Conservation (phyloP, 23 tunicate species). For the Ascidia mentula region DNA sequence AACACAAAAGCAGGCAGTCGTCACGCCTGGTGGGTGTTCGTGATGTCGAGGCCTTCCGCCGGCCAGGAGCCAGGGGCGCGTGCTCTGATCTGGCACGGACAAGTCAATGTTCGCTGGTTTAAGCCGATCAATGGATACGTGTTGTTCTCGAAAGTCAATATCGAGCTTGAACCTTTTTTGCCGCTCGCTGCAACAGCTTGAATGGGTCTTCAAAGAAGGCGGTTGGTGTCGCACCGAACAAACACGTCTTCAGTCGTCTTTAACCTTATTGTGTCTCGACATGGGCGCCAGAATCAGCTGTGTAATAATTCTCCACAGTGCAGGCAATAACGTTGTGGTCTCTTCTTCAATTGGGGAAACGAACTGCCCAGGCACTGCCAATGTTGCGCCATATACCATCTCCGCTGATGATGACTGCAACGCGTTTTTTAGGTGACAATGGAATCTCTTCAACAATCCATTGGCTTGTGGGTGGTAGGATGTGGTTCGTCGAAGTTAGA, state of each 20-base stretch:
- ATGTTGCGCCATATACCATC: conserved; percentile 7
- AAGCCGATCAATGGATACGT: conserved; percentile 17
- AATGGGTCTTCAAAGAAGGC: neutral
- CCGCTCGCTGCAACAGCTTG: conserved; percentile 12
- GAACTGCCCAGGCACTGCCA: conserved; percentile 10
- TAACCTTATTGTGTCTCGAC: too few species aligned
- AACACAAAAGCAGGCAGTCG: too few species aligned
- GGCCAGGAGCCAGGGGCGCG: too few species aligned
- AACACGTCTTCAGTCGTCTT: too few species aligned
- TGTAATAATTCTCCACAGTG: too few species aligned
- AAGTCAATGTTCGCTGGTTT: neutral
- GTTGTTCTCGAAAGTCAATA: neutral
- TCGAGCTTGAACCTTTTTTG: conserved; percentile 8
- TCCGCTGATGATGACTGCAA: conserved; percentile 25
- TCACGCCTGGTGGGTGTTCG: too few species aligned
- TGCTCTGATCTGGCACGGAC: too few species aligned
- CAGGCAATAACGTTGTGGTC: neutral
- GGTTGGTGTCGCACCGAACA: too few species aligned
- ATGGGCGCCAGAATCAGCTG: too few species aligned
- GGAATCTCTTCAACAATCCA: neutral
- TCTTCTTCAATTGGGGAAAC: neutral
- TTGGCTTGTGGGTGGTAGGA: conserved; percentile 27
- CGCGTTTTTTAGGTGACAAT: conserved; percentile 14
- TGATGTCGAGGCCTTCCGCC: too few species aligned
- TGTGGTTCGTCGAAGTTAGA: conserved; percentile 20